Evolutionary conservation across 2,888 invertebrate genomes (phyloP).

Genomic region (Plagiodera versicolora): DNA sequence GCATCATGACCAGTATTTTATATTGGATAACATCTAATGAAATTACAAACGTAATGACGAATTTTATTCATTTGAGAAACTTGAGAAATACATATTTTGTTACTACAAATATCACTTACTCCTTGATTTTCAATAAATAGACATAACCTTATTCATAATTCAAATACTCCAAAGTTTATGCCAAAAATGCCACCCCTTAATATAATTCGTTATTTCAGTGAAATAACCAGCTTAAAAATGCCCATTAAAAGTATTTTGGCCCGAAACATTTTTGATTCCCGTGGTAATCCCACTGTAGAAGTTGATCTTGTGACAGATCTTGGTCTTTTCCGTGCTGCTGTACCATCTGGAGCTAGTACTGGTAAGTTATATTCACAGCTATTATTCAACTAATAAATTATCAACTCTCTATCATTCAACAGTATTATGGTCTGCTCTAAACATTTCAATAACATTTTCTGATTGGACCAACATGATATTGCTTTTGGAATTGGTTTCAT

Average conservation of each 20-base stretch:
- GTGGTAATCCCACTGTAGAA: conserved; percentile 99
- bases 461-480: too few species aligned
- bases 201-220: conserved; percentile 5
- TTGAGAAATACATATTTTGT: too few species aligned
- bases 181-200: conserved; percentile 7
- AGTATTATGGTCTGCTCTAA: too few species aligned
- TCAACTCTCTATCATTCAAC: not conserved
- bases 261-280: conserved; percentile 97
- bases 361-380: conserved; percentile 51
- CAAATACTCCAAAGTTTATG: not conserved
- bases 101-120: too few species aligned
- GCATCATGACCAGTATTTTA: too few species aligned
- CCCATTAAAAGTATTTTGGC: conserved; percentile 91
- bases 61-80: too few species aligned
- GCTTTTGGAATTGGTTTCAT: too few species aligned
- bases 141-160: not conserved
- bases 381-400: not conserved
- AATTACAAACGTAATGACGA: too few species aligned
- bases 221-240: conserved; percentile 59
- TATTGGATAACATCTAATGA: too few species aligned
- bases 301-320: conserved; percentile 81
- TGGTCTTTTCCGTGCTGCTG: conserved; percentile 89
- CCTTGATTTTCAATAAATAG: too few species aligned
- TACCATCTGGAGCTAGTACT: conserved; percentile 98
- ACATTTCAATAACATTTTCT: too few species aligned